These are phyloP conservation scores for Drosophila littoralis DNA, from an alignment of 1,140 invertebrate species.

Conservation along the genomic window DNA sequence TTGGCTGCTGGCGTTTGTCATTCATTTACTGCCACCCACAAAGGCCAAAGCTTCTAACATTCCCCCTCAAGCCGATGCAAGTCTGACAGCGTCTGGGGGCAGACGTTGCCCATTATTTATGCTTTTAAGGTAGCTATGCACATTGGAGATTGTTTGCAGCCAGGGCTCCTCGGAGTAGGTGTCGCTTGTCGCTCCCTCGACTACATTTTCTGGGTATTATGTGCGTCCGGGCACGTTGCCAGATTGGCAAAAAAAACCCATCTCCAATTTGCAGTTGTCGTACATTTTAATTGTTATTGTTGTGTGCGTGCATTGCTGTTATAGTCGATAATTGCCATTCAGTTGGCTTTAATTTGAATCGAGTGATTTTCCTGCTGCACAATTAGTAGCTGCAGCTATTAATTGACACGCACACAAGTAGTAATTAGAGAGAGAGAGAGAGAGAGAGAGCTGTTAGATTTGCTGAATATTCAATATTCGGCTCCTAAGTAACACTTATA, in stretches of 20 bases:
- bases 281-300: conserved; percentile 81
- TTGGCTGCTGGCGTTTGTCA: conserved; percentile 65
- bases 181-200: conserved; percentile 16
- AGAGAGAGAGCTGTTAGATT: background rate
- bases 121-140: conserved; percentile 67
- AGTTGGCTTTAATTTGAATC: conserved; percentile 60
- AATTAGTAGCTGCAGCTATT: conserved; percentile 13
- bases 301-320: conserved; percentile 53
- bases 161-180: conserved; percentile 20
- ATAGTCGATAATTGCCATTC: conserved; percentile 60
- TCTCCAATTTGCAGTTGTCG: conserved; percentile 82
- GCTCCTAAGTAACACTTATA: background rate
- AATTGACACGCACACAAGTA: background rate
- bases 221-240: conserved; percentile 20
- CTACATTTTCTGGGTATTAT: conserved; percentile 5
- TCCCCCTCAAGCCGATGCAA: background rate
- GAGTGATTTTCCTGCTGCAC: background rate
- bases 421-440: background rate
- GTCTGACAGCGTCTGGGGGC: background rate
- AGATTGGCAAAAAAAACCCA: conserved; percentile 54
- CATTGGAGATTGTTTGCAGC: conserved; percentile 40
- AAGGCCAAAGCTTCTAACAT: background rate
- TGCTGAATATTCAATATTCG: background rate
- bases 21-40: conserved; percentile 51
- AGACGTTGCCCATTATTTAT: conserved; percentile 67